Evolutionary conservation across 2,888 invertebrate genomes (phyloP), one percentile per base, ranked within the genome.

Genomic region (Aphrophora alni): DNA sequence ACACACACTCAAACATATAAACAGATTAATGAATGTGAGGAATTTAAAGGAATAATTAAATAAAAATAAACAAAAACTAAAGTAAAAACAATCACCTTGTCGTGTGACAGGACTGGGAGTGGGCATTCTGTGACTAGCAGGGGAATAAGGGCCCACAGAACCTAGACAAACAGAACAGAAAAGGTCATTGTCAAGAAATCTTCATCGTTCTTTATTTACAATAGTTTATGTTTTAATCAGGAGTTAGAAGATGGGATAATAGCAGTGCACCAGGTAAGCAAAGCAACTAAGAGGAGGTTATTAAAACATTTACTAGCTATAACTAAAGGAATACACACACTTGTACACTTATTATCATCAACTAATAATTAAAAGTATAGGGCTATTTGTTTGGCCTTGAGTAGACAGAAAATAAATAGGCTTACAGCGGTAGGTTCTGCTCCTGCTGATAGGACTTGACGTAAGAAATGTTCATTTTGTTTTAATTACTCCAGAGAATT

Each of bases 111-210:
- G 85, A 84, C 85, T 85, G 82, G 84, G 85, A 80, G 85, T 85
- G 82, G 85, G 85, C 85, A 85, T 84, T 83, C 85, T 83, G 84
- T 85, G 85, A 83, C 85, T 85, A 84, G 85, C 85, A 78, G 85
- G 85, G 82, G 85, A 85, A 83, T 85, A 85, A 82, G 85, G 85
- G 81, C 85, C 85, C 83, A 85, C 85, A 82, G 85, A 85, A 85
- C 85, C 85, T 85, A 85, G 85, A 79, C 26, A 79, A 78, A 79
- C 78, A 79, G 68, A 79, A 71, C 72, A 78, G 59, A 59, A 59
- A 59, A 59, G 59, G 21, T 59, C 59, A 59, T 59, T 59, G 59
- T 59, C 59, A 59, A 59, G 59, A 59, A 21, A 59, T 21, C n/a
- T 59, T 59, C 7, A 5, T 21, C 4, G 2, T 59, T 59, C 10